phyloP scores from a whole-genome alignment of 2,797 vertebrate genomes.

The Glossophaga mutica region DNA sequence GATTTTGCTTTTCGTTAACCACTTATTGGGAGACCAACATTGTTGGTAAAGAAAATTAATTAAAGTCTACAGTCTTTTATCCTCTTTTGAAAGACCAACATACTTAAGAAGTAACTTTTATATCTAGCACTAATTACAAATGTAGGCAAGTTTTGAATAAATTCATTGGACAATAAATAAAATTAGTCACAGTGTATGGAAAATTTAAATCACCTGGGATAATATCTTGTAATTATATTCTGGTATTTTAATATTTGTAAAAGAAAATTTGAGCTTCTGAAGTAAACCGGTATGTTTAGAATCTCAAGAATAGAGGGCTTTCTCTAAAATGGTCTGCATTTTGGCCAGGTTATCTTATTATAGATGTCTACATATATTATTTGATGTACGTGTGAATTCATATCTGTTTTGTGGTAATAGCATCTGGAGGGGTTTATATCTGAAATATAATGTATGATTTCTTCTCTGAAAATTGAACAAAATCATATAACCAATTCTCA shows the following conservation, averaged over 20 bases:
- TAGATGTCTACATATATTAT: background rate
- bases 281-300: background rate
- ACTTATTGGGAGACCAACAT: background rate
- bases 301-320: background rate
- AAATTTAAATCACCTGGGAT: constrained; percentile 7
- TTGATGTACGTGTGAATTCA: background rate
- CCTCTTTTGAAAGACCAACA: background rate
- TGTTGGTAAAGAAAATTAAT: background rate
- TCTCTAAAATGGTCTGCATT: background rate
- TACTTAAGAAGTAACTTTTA: background rate
- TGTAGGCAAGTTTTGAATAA: background rate
- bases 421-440: background rate
- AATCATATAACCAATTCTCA: background rate
- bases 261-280: constrained; percentile 4
- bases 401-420: background rate
- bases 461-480: constrained; percentile 6
- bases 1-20: background rate
- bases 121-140: background rate
- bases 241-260: background rate
- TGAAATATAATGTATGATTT: background rate
- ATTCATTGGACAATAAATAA: background rate
- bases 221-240: background rate
- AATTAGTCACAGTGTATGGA: background rate
- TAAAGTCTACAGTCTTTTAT: background rate
- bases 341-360: background rate